These are phyloP conservation scores for Lutra lutra DNA, from an alignment of 2,797 vertebrate genomes.

Conservation along the genomic window DNA sequence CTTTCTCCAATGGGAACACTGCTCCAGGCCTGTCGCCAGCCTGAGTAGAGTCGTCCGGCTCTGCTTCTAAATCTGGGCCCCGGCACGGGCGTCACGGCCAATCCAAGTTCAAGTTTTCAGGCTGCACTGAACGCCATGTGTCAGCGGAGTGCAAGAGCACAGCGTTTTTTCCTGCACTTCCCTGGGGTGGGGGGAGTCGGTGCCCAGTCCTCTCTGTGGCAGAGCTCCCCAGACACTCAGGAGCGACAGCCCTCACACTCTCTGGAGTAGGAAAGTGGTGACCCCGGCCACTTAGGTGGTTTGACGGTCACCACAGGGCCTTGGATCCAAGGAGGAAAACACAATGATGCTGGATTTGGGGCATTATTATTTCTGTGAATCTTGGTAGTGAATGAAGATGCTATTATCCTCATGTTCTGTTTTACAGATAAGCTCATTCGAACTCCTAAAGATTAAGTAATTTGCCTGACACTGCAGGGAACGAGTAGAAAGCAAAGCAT, in stretches of 20 bases:
- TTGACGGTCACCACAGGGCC: not conserved
- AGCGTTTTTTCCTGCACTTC: not conserved
- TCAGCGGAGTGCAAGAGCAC: not conserved
- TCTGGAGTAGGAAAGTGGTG: not conserved
- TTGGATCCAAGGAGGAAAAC: not conserved
- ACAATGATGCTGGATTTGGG: not conserved
- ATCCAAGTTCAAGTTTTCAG: conserved; percentile 67
- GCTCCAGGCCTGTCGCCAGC: conserved; percentile 59
- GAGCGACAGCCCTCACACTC: not conserved
- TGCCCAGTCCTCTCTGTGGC: not conserved
- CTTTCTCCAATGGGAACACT: conserved; percentile 71
- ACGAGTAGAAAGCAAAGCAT: not conserved
- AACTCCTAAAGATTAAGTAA: not conserved
- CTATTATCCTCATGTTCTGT: not conserved
- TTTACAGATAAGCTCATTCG: conserved; percentile 24
- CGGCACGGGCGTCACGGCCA: conserved; percentile 53
- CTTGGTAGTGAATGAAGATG: not conserved
- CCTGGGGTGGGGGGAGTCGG: not conserved
- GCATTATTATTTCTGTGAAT: not conserved
- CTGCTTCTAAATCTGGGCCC: conserved; percentile 74
- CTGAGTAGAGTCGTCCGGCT: conserved; percentile 25
- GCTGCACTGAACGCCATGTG: not conserved
- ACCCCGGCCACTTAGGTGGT: not conserved
- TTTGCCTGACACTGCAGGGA: conserved; percentile 4
- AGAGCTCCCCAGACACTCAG: not conserved